Percentiles rank a stretch among this genome's conserved stretches.
These are phyloP conservation scores for Indicator indicator DNA, from an alignment of 2,113 vertebrate genomes.

Conservation along the genomic window DNA sequence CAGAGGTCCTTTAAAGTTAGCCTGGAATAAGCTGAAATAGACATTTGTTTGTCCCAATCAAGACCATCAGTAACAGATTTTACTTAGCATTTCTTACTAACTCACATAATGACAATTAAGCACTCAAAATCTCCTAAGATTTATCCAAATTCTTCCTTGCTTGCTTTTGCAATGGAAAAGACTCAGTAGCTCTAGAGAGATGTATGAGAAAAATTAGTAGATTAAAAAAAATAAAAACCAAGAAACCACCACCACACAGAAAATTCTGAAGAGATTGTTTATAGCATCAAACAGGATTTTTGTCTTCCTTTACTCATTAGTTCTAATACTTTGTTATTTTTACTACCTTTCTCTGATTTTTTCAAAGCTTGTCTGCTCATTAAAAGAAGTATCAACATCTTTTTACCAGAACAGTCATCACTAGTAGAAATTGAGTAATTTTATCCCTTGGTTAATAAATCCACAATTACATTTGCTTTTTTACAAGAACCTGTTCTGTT, in stretches of 20 bases:
- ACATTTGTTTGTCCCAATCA: background rate
- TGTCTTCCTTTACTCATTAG: background rate
- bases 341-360: background rate
- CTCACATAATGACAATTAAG: background rate
- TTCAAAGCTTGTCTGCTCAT: background rate
- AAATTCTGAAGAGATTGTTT: background rate
- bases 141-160: background rate
- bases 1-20: background rate
- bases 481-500: background rate
- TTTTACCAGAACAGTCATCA: background rate
- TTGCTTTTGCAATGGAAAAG: background rate
- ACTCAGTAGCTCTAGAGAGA: background rate
- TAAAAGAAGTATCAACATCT: background rate
- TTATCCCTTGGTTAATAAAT: background rate
- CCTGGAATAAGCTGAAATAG: background rate
- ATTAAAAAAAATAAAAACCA: background rate
- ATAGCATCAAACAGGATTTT: background rate
- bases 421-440: background rate
- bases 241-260: background rate
- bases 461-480: background rate
- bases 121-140: background rate
- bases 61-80: background rate
- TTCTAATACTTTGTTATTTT: background rate
- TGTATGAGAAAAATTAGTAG: background rate
- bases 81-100: background rate